Percentiles rank a stretch among this genome's conserved stretches.
Evolutionary conservation across 1,140 invertebrate species (phyloP).

Genomic region (Saxidomus purpurata): DNA sequence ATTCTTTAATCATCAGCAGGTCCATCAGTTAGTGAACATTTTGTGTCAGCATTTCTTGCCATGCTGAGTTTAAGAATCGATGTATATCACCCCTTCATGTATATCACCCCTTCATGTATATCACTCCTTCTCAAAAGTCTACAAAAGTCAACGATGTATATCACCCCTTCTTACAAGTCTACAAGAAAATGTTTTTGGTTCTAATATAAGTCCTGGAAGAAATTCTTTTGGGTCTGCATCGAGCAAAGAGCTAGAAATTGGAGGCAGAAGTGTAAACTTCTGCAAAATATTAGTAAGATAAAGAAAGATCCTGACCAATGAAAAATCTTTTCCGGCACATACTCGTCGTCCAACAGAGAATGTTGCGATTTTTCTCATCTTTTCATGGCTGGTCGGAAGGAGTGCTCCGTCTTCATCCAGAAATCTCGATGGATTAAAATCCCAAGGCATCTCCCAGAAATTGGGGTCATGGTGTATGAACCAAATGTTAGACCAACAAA

Average conservation of each 20-base stretch:
- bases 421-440: background rate
- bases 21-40: too few species aligned
- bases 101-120: too few species aligned
- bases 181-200: background rate
- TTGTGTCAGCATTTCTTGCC: too few species aligned
- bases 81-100: too few species aligned
- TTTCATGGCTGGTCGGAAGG: background rate
- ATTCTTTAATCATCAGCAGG: too few species aligned
- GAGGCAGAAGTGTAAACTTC: background rate
- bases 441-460: conserved; percentile 2
- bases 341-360: conserved; percentile 2
- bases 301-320: background rate
- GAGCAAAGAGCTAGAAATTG: background rate
- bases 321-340: background rate
- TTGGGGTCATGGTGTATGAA: conserved; percentile 3
- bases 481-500: background rate
- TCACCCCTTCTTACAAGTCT: background rate
- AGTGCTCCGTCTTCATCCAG: background rate
- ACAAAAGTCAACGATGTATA: too few species aligned
- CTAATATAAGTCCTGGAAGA: background rate
- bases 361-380: background rate
- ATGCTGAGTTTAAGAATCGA: too few species aligned
- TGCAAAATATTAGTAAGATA: background rate
- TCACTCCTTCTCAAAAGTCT: too few species aligned
- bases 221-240: background rate